These are phyloP conservation scores for Corynorhinus townsendii DNA, from an alignment of 2,113 vertebrate genomes.

Conservation along the genomic window DNA sequence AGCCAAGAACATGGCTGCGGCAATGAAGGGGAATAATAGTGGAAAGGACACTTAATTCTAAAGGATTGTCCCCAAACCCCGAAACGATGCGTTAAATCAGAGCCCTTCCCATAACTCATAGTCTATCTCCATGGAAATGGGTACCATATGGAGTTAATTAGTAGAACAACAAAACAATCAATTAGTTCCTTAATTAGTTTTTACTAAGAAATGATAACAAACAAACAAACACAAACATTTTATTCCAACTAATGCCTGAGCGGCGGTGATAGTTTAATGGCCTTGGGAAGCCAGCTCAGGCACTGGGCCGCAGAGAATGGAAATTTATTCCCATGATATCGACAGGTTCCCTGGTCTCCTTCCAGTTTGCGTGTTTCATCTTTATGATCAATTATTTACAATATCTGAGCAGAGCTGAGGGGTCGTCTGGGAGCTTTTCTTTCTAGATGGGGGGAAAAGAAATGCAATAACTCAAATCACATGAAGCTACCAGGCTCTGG, in stretches of 20 bases:
- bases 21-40: conserved; percentile 52
- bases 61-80: conserved; percentile 76
- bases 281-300: conserved; percentile 73
- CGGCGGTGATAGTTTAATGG: conserved; percentile 78
- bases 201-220: conserved; percentile 86
- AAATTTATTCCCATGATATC: conserved; percentile 78
- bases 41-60: conserved; percentile 73
- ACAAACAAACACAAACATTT: conserved; percentile 86
- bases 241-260: conserved; percentile 81
- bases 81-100: conserved; percentile 74
- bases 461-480: conserved; percentile 60
- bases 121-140: conserved; percentile 85
- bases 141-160: conserved; percentile 89
- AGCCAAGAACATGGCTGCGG: not conserved
- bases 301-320: conserved; percentile 54
- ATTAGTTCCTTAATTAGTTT: conserved; percentile 89
- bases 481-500: conserved; percentile 48
- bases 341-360: conserved; percentile 73
- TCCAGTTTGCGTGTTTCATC: conserved; percentile 78
- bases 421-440: conserved; percentile 73
- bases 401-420: conserved; percentile 72
- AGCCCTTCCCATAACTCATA: conserved; percentile 83
- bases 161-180: conserved; percentile 88
- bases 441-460: conserved; percentile 45
- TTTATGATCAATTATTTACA: conserved; percentile 84